phyloP scores from a whole-genome alignment of 2,797 vertebrate genomes.

The Neosilurus mollespiculum region DNA sequence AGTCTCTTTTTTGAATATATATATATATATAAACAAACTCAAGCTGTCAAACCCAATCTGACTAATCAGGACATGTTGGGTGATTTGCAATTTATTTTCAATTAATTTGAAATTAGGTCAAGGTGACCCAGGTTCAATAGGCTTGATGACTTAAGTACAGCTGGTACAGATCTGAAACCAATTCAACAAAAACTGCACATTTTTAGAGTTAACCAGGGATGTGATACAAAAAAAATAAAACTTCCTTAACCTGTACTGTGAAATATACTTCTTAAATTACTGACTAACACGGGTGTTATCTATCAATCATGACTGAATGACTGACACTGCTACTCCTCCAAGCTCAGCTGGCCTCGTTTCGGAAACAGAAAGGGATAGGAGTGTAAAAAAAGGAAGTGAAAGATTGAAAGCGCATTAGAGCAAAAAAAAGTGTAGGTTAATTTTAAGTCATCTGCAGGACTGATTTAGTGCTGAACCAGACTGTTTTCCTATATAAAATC shows the following conservation, averaged over 20 bases:
- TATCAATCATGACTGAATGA: background rate
- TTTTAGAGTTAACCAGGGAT: no score
- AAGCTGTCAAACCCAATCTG: no score
- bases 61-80: no score
- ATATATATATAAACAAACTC: no score
- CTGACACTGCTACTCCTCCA: background rate
- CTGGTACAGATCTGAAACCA: no score
- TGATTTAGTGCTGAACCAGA: background rate
- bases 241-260: background rate
- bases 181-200: no score
- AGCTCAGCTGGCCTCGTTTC: background rate
- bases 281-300: background rate
- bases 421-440: background rate
- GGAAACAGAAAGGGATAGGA: background rate
- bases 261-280: background rate
- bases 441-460: slow-evolving; percentile 8
- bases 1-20: no score
- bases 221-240: no score
- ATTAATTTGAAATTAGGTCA: no score
- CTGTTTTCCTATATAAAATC: background rate
- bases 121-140: no score
- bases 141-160: no score
- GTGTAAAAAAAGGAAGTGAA: slow-evolving; percentile 19
- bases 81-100: no score
- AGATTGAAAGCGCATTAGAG: background rate